Evolutionary conservation across 2,113 vertebrate genomes (phyloP).

Genomic region (Lonchura striata): DNA sequence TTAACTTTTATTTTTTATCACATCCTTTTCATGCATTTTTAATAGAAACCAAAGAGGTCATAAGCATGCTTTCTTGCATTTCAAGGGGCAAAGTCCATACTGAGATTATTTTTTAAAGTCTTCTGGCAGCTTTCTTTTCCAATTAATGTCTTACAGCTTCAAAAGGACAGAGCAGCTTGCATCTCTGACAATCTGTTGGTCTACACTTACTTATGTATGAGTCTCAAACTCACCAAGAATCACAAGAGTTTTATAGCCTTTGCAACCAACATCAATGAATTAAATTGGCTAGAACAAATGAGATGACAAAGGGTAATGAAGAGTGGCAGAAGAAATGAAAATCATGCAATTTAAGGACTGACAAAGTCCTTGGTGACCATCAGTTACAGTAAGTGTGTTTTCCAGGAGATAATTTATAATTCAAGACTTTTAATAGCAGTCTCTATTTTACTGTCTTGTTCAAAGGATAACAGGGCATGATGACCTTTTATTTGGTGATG

Average conservation of each 20-base stretch:
- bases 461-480: background rate
- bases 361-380: conserved; percentile 10
- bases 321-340: conserved; percentile 63
- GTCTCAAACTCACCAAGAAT: conserved; percentile 41
- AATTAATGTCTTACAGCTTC: background rate
- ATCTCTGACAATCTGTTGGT: background rate
- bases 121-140: background rate
- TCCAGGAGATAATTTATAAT: conserved; percentile 14
- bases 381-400: conserved; percentile 19
- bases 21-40: background rate
- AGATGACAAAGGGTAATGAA: conserved; percentile 69
- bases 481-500: background rate
- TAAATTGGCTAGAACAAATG: conserved; percentile 78
- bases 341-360: conserved; percentile 24
- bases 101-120: background rate
- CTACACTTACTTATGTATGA: conserved; percentile 30
- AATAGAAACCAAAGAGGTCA: background rate
- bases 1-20: background rate
- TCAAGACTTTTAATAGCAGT: background rate
- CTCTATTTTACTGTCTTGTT: background rate
- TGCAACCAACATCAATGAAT: conserved; percentile 67
- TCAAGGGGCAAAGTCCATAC: background rate
- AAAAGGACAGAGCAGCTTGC: conserved; percentile 2
- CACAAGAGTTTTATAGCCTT: conserved; percentile 53
- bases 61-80: background rate